Percentiles rank a stretch among this genome's conserved stretches.
Conservation (phyloP, 2,797 vertebrate species). For the Sorex maritimensis region DNA sequence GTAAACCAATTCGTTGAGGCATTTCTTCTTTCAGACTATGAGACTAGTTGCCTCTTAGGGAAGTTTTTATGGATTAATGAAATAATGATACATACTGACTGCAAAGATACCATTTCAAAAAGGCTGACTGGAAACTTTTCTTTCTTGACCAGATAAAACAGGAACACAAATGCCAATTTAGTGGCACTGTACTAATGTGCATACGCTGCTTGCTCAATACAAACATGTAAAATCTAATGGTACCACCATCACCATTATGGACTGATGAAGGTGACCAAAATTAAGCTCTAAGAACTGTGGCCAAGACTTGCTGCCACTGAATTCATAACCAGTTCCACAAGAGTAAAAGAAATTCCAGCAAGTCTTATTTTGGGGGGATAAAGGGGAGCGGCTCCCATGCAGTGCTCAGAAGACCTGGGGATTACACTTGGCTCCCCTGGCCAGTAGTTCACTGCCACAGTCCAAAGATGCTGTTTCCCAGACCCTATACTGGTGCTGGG, state of each 20-base stretch:
- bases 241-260: no score
- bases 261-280: background rate
- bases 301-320: background rate
- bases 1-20: background rate
- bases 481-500: no score
- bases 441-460: no score
- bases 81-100: slow-evolving; percentile 10
- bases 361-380: no score
- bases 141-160: background rate
- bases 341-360: background rate
- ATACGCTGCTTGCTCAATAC: background rate
- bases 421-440: no score
- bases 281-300: background rate
- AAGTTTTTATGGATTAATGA: slow-evolving; percentile 21
- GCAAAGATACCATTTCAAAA: slow-evolving; percentile 29
- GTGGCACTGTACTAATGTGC: background rate
- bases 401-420: no score
- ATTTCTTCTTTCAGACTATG: slow-evolving; percentile 31
- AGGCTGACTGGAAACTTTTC: background rate
- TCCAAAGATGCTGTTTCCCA: no score
- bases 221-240: background rate
- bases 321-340: background rate
- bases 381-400: no score
- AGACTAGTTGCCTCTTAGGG: background rate
- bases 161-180: background rate